Evolutionary conservation across 1,140 invertebrate species (phyloP).

Genomic region (Mylabris phalerata): DNA sequence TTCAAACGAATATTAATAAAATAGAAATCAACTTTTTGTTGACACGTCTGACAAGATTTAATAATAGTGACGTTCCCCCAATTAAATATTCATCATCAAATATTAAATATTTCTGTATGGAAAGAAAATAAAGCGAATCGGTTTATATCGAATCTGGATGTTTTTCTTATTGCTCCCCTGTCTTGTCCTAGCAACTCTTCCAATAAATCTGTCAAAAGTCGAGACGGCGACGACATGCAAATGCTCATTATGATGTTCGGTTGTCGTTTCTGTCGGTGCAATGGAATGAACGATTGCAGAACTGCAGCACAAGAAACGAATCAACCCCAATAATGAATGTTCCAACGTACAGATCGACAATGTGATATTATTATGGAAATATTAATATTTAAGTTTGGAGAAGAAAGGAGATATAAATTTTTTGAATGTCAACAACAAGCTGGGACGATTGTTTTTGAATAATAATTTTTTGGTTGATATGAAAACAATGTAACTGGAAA

Average conservation of each 20-base stretch:
- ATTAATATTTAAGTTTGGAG: not conserved
- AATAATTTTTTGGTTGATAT: not conserved
- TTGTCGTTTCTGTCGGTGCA: not conserved
- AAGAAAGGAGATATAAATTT: not conserved
- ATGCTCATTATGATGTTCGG: not conserved
- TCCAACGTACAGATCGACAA: not conserved
- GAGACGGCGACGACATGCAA: not conserved
- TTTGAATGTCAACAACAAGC: not conserved
- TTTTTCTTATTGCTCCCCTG: too few relatives aligned
- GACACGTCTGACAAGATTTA: too few relatives aligned
- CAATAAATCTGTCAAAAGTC: not conserved
- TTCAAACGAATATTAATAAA: too few relatives aligned
- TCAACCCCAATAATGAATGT: not conserved
- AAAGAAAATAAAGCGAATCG: too few relatives aligned
- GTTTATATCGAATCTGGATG: too few relatives aligned
- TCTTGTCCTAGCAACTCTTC: not conserved
- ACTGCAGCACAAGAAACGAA: not conserved
- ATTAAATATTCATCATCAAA: too few relatives aligned
- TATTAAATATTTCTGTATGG: too few relatives aligned
- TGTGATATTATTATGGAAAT: not conserved
- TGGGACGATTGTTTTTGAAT: not conserved
- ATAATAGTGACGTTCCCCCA: too few relatives aligned
- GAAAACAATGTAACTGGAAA: too few relatives aligned
- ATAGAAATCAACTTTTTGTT: too few relatives aligned
- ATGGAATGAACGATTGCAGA: not conserved